phyloP scores from a whole-genome alignment of 23 tunicate species.

The Trididemnum clinides region DNA sequence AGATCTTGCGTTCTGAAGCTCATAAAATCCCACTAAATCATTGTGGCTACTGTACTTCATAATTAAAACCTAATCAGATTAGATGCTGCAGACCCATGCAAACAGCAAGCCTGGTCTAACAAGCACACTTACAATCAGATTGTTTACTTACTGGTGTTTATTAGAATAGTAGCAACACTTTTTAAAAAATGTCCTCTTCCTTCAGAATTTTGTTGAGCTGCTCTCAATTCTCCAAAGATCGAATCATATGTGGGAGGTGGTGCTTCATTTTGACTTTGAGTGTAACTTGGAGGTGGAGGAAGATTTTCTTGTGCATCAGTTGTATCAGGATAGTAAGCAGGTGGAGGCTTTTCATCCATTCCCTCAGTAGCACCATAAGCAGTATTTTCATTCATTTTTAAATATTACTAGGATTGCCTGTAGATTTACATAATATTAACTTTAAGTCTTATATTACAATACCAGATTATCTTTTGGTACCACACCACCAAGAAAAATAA shows the following conservation, averaged over 20 bases:
- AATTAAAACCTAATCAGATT: no score
- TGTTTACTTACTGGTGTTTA: constrained; percentile 65
- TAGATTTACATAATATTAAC: not conserved
- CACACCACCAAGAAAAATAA: not conserved
- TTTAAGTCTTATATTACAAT: no score
- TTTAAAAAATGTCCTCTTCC: constrained; percentile 67
- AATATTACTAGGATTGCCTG: not conserved
- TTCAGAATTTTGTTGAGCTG: constrained; percentile 51
- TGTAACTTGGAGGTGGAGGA: constrained; percentile 72
- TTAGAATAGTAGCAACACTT: constrained; percentile 59
- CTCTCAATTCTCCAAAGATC: constrained; percentile 65
- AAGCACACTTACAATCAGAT: no score
- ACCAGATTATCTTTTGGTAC: not conserved
- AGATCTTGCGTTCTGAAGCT: no score
- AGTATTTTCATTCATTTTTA: constrained; percentile 18
- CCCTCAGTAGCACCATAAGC: not conserved
- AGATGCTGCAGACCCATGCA: no score
- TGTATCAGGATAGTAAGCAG: constrained; percentile 29
- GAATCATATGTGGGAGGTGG: constrained; percentile 91
- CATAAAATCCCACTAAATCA: no score
- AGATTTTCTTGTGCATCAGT: constrained; percentile 20
- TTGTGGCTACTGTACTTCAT: no score
- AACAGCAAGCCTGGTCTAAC: no score
- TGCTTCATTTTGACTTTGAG: constrained; percentile 63
- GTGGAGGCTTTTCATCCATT: constrained; percentile 53